Evolutionary conservation across 2,113 vertebrate genomes (phyloP), one percentile per base, ranked within the genome.

Genomic region (Oncorhynchus nerka): DNA sequence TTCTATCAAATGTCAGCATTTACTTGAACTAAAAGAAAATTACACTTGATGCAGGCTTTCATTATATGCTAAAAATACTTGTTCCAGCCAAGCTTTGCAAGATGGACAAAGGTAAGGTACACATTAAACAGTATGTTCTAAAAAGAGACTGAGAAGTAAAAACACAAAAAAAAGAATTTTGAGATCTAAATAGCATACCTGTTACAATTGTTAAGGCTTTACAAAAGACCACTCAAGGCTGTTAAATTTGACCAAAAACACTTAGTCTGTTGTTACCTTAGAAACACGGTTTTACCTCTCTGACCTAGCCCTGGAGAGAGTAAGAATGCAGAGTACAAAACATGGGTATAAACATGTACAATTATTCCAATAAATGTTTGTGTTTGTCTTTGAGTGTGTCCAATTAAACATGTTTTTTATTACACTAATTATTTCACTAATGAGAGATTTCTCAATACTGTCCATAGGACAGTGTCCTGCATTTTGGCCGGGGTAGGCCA

Each of bases 131-230:
- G 65, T 34, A 28, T 32, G 15, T 16, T 30, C 15, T 15, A 28
- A 1, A 26, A 26, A 11, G 5, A 26, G 28, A 30, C 26, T 67
- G 65, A 5, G 6, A 57, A 32, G 22, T 49, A 16, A 19, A 45
- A 69, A 5, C 34, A 69, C 34, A 51, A 8, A 65, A 65, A 65
- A 51, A 51, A 34, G 4, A 9, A 8, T 62, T 49, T 20, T 64
- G 57, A 65, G 57, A 65, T 57, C 55, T n/a, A 20, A 73, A 73
- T 32, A 32, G 16, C 75, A 71, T 28, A 51, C 15, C 57, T 71
- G 30, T 45, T 45, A 45, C 39, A 9, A 45, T 19, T 70, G 12
- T 55, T 19, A 19, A 55, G 16, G 51, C 13, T 55, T 55, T 26
- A 68, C 45, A 71, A 22, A 49, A 16, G 24, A 26, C 68, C 39